These are phyloP conservation scores for Zoanthus solanderi DNA, from an alignment of 92 coral and sea anemone genomes.

Conservation along the genomic window DNA sequence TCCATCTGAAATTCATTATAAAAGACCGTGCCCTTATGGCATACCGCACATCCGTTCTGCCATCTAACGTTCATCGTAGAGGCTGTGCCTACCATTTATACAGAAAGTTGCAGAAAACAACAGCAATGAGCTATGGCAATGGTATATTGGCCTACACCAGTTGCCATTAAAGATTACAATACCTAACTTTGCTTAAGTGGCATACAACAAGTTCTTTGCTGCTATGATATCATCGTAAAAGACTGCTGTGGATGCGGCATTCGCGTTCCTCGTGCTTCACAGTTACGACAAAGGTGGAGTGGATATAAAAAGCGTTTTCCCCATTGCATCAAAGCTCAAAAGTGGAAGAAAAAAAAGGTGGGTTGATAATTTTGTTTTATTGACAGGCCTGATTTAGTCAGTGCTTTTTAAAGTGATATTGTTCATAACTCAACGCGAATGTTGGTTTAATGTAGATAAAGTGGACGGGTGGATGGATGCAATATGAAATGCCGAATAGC, in stretches of 20 bases:
- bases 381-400: neutral
- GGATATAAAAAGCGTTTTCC: constrained; percentile 7
- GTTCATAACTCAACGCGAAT: neutral
- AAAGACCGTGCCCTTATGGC: neutral
- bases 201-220: constrained; percentile 4
- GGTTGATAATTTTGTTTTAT: neutral
- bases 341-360: neutral
- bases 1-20: neutral
- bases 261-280: neutral
- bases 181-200: neutral
- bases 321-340: neutral
- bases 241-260: constrained; percentile 1
- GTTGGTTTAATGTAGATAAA: neutral
- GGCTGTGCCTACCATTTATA: neutral
- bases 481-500: neutral
- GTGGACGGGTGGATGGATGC: constrained; percentile 3
- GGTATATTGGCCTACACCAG: constrained; percentile 3
- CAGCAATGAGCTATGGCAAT: neutral
- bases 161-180: neutral
- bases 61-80: constrained; percentile 10
- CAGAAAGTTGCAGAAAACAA: neutral
- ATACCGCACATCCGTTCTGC: neutral
- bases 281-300: neutral
- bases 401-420: neutral
- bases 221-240: neutral